phyloP scores from a whole-genome alignment of 1,140 invertebrate genomes.

The Steinernema feltiae region DNA sequence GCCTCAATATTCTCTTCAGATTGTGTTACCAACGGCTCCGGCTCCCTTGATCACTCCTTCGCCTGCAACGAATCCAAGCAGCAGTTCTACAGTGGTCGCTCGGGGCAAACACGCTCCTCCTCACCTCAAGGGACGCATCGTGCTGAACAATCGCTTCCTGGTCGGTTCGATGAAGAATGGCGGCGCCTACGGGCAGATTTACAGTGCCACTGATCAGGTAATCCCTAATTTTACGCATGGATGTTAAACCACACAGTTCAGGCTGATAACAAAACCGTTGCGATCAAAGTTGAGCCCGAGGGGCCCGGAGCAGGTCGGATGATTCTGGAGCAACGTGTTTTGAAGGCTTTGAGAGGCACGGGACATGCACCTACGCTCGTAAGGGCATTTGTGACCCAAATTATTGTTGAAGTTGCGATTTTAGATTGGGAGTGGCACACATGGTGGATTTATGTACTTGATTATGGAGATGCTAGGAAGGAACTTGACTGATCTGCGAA shows the following conservation, averaged over 20 bases:
- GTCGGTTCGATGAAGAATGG: not conserved
- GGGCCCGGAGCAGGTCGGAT: constrained; percentile 14
- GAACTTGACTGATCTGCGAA: constrained; percentile 22
- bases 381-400: not conserved
- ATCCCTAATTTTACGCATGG: not conserved
- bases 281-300: constrained; percentile 13
- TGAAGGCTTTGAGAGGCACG: constrained; percentile 12
- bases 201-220: not conserved
- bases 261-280: constrained; percentile 4
- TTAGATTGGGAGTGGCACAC: constrained; percentile 18
- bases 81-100: not conserved
- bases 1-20: not conserved
- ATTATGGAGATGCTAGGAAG: constrained; percentile 24
- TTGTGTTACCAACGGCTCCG: not conserved
- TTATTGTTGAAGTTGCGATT: not conserved
- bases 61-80: not conserved
- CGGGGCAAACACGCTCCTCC: not conserved
- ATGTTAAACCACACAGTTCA: not conserved
- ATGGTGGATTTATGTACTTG: constrained; percentile 12
- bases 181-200: constrained; percentile 28
- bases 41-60: not conserved
- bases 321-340: constrained; percentile 21
- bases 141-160: not conserved
- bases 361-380: constrained; percentile 1
- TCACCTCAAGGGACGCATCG: not conserved